phyloP scores from a whole-genome alignment of 1,140 invertebrate genomes.

The Sinonovacula constricta region DNA sequence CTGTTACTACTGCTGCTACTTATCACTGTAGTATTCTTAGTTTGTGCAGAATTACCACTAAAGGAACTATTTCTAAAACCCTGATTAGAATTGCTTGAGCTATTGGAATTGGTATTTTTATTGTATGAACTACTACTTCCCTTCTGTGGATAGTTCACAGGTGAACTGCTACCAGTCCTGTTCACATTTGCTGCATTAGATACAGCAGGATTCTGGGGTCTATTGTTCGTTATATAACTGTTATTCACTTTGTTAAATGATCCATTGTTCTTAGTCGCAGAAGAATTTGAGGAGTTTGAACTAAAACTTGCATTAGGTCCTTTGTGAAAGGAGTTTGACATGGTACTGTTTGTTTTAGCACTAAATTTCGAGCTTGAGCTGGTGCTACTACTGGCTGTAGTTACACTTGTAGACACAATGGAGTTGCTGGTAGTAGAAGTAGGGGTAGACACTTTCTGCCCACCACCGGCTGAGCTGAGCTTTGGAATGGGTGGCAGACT shows the following conservation, averaged over 20 bases:
- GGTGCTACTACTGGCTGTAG: constrained; percentile 14
- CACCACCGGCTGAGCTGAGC: constrained; percentile 28
- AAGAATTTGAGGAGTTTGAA: not conserved
- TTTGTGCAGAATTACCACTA: constrained; percentile 24
- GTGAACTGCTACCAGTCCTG: constrained; percentile 22
- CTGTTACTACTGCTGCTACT: too few species aligned
- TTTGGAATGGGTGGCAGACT: constrained; percentile 71
- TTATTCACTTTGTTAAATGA: constrained; percentile 14
- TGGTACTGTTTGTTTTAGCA: not conserved
- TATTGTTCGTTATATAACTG: not conserved
- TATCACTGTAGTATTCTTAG: constrained; percentile 25
- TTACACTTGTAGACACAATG: constrained; percentile 24
- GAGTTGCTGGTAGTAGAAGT: constrained; percentile 33
- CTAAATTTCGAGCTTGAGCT: constrained; percentile 13
- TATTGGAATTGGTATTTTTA: constrained; percentile 29
- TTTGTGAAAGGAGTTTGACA: constrained; percentile 24
- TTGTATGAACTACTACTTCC: constrained; percentile 25
- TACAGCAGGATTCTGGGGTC: constrained; percentile 28
- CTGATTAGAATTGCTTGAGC: constrained; percentile 4
- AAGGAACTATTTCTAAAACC: constrained; percentile 41
- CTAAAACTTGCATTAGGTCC: constrained; percentile 21
- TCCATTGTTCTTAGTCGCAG: not conserved
- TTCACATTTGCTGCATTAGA: constrained; percentile 24
- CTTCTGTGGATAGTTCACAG: constrained; percentile 18
- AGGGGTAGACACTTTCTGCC: constrained; percentile 28